Percentiles rank a stretch among this genome's conserved stretches.
phyloP scores from a whole-genome alignment of 1,140 invertebrate genomes.

The Amphibalanus amphitrite region DNA sequence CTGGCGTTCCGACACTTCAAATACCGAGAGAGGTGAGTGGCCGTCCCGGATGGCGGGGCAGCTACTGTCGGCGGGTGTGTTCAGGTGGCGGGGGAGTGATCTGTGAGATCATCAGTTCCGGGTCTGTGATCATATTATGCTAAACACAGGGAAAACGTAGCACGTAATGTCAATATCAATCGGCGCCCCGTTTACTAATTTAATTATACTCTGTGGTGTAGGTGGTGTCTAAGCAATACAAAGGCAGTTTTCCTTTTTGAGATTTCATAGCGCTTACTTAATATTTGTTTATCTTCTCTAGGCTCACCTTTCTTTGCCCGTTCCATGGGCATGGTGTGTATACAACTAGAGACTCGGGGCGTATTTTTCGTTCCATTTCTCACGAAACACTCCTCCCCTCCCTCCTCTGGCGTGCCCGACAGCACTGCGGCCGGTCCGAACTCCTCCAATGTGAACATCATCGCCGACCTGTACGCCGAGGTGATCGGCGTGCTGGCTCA shows the following conservation, averaged over 20 bases:
- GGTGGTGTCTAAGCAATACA: too few species aligned
- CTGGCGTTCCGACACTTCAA: slow-evolving; percentile 95
- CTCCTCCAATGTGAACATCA: slow-evolving; percentile 84
- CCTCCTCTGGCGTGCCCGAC: neutral
- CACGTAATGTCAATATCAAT: too few species aligned
- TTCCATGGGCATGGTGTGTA: too few species aligned
- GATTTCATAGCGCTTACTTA: slow-evolving; percentile 5
- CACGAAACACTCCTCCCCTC: too few species aligned
- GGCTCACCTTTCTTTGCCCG: too few species aligned
- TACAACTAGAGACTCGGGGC: too few species aligned
- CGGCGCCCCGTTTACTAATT: too few species aligned
- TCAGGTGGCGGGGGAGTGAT: neutral
- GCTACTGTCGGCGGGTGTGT: neutral
- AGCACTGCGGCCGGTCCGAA: slow-evolving; percentile 55
- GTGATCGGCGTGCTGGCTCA: slow-evolving; percentile 95
- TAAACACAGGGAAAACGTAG: too few species aligned
- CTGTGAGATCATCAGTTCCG: neutral
- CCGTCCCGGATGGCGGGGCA: slow-evolving; percentile 6
- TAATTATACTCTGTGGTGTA: too few species aligned
- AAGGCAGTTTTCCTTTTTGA: too few species aligned
- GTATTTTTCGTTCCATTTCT: too few species aligned
- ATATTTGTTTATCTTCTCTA: slow-evolving; percentile 31
- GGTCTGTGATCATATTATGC: too few species aligned
- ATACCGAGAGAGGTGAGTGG: slow-evolving; percentile 77
- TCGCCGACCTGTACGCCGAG: slow-evolving; percentile 95